Percentiles rank a stretch among this genome's conserved stretches.
These are phyloP conservation scores for Pantherophis alleghaniensis DNA, from an alignment of 2,797 vertebrate species.

Conservation along the genomic window DNA sequence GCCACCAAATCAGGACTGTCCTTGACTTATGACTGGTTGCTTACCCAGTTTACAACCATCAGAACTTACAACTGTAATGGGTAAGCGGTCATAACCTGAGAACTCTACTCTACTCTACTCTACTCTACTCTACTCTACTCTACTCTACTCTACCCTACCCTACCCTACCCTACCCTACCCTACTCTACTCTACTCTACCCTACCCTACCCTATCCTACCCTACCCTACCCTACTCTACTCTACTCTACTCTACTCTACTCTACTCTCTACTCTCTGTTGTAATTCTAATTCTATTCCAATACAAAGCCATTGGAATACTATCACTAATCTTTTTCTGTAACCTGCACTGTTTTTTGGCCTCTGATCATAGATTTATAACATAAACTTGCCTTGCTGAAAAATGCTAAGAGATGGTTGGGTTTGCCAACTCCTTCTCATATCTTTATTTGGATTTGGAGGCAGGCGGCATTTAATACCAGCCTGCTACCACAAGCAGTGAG, in stretches of 20 bases:
- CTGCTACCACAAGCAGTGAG: not conserved
- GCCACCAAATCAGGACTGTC: too few relatives aligned
- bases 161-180: too few relatives aligned
- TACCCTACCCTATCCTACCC: accelerated
- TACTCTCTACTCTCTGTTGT: not conserved
- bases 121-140: accelerated
- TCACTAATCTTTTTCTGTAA: not conserved
- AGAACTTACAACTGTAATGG: not conserved
- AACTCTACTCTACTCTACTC: too few relatives aligned
- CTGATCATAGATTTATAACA: not conserved
- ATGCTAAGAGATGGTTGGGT: too few relatives aligned
- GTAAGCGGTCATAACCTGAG: not conserved
- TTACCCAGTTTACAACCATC: too few relatives aligned
- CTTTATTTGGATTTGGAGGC: not conserved
- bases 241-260: not conserved
- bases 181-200: too few relatives aligned
- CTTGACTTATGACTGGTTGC: too few relatives aligned
- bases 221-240: too few relatives aligned
- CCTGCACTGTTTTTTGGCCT: not conserved
- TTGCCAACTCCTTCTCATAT: not conserved
- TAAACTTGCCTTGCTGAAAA: not conserved
- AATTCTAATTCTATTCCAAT: not conserved
- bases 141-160: too few relatives aligned
- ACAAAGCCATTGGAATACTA: not conserved
- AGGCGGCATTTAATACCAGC: not conserved